Conservation (phyloP, 2,888 invertebrate species). For the Epinotia brunnichana region DNA sequence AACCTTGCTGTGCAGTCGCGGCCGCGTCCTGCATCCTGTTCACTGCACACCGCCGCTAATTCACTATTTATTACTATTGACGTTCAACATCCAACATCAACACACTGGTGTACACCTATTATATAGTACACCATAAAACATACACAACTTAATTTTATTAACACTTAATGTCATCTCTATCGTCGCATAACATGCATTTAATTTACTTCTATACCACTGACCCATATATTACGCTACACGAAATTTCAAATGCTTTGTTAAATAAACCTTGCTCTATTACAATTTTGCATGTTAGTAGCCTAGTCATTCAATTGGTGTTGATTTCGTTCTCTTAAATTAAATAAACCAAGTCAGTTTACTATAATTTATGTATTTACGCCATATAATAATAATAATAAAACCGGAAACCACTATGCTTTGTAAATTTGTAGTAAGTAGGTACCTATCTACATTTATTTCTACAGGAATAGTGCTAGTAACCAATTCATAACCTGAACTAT, state of each 20-base stretch:
- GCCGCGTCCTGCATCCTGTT: constrained; percentile 42
- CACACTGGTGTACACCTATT: background rate
- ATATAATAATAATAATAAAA: no score
- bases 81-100: background rate
- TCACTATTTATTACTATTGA: background rate
- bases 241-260: background rate
- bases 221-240: background rate
- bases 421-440: no score
- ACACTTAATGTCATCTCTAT: no score
- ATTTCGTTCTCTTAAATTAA: background rate
- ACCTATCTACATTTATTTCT: background rate
- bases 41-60: background rate
- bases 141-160: background rate
- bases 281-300: background rate
- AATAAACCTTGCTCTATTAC: background rate
- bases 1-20: constrained; percentile 45
- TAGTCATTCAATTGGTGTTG: background rate
- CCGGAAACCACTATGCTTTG: no score
- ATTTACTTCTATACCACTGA: background rate
- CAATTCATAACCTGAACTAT: background rate
- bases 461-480: background rate
- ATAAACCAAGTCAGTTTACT: no score
- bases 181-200: background rate
- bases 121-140: background rate
- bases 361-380: background rate